Base-by-base conservation (phyloP, 2,888 invertebrate species). In the Platycnemis pennipes region DNA sequence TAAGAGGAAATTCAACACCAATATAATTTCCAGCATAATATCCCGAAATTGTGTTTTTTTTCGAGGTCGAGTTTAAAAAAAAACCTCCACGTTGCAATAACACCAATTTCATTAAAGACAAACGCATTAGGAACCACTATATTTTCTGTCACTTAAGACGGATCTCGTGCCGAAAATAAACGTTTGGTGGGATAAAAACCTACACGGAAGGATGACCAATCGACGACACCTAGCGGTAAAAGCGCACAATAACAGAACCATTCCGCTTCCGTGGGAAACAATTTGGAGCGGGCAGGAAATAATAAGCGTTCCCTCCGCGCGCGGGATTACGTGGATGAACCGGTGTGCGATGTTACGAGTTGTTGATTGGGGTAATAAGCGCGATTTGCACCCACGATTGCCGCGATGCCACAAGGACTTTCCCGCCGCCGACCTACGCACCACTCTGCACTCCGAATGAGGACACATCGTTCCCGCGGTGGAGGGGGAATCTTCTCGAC, bases 401-500 rank as follows among this genome's bases (percentile, higher is more conserved):
- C 77, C 37, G 77, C 77, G 77, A 77, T 77, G 13, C 37, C 37
- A n/a, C n/a, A 77, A 77, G 37, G 77, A 77, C 77, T 37, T 77
- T 19, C 13, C 77, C 37, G 31, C 77, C 77, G 77, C 37, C 77
- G 31, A 5, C 77, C 77, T 26, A 77, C 77, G 77, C 77, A 37
- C 63, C 19, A 22, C 77, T 31, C 37, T 19, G 31, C 77, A 16
- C 37, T 16, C 11, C 77, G 77, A 77, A 77, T 16, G 77, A 77
- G 77, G 77, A 77, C 77, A 37, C 77, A 37, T 77, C 77, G 77
- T 77, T 77, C 77, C 77, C 77, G 77, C 77, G 77, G 77, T 37
- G 37, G 77, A 8, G 16, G 37, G 77, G 63, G n/a, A 63, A 63
- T 63, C n/a, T 22, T 7, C 26, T 7, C 63, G 77, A 0, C n/a